Base-by-base conservation (phyloP, 1,140 invertebrate species). In the Cherax destructor region DNA sequence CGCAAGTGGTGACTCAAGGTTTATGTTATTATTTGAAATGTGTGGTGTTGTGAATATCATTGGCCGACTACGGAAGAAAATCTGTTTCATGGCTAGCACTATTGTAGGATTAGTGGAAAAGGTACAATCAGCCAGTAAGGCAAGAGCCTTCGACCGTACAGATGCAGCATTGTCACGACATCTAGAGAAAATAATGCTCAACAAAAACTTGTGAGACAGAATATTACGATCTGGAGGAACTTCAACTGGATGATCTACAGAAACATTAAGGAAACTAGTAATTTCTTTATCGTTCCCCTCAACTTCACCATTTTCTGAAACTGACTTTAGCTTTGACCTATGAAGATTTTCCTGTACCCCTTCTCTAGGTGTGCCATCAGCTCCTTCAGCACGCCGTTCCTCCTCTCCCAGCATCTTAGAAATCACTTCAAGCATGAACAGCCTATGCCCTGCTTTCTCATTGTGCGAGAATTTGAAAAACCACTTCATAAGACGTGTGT, bases 91-190 rank as follows among this genome's bases (percentile, higher is more conserved):
- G 18, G 95, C 94, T 10, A 92, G 92, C 49, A 92, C 93, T 13
- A 95, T 93, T 7, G 89, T 92, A 41, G 92, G 93, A 78, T 95
- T 94, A 4, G 93, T 93, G 9, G 94, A 95, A 4, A 95, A 94
- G 1, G 95, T 94, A 87, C 95, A 95, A 56, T 95, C 95, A 0
- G 95, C 94, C 13, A 96, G 93, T 24, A 95, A 95, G 0, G 95
- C 93, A 92, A 96, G 95, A 1, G 96, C 96, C 94, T 95, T 95
- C 4, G 96, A 95, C 92, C 96, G 94, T 9, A 96, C 95, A 94
- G 95, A 95, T 52, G 95, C 95, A 16, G 96, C 96, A 10, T 93
- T 93, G 94, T 97, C 96, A 49, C 94, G 94, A 92, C 95, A 96
- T 65, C 95, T 94, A 11, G 94, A 94, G 65, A 96, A 93, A 47